These are phyloP conservation scores for Drosophila tanythrix DNA, from an alignment of 2,888 invertebrate species.

Conservation along the genomic window DNA sequence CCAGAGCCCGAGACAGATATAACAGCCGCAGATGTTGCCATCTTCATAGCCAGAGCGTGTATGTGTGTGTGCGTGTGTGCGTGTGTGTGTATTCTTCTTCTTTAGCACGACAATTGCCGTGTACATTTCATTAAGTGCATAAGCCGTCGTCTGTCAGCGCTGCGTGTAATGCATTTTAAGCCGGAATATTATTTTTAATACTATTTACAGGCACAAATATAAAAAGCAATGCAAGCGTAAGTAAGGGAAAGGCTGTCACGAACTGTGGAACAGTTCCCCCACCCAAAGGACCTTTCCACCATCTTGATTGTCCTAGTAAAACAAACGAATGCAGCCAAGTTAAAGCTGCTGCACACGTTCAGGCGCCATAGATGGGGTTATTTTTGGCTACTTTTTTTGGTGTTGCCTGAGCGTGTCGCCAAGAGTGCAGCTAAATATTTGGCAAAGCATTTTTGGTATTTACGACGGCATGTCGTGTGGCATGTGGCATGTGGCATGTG, in stretches of 20 bases:
- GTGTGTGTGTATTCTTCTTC: constrained; percentile 11
- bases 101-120: constrained; percentile 70
- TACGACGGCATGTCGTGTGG: constrained; percentile 76
- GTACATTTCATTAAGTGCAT: constrained; percentile 82
- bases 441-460: constrained; percentile 76
- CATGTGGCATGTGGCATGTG: constrained; percentile 72
- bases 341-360: constrained; percentile 49
- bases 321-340: constrained; percentile 25
- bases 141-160: constrained; percentile 76
- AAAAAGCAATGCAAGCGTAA: constrained; percentile 69
- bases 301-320: constrained; percentile 31
- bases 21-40: constrained; percentile 41
- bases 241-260: constrained; percentile 70
- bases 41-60: constrained; percentile 28
- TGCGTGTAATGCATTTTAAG: constrained; percentile 67
- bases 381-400: no score
- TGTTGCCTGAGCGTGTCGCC: constrained; percentile 55
- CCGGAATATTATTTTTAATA: constrained; percentile 80
- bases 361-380: not conserved
- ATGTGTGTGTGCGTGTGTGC: not conserved
- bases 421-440: constrained; percentile 78
- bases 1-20: constrained; percentile 19
- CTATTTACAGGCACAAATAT: constrained; percentile 77
- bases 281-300: constrained; percentile 24
- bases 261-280: constrained; percentile 32